Percentiles rank a stretch among this genome's conserved stretches.
Conservation (phyloP, 2,113 vertebrate species). For the Pelmatolapia mariae region DNA sequence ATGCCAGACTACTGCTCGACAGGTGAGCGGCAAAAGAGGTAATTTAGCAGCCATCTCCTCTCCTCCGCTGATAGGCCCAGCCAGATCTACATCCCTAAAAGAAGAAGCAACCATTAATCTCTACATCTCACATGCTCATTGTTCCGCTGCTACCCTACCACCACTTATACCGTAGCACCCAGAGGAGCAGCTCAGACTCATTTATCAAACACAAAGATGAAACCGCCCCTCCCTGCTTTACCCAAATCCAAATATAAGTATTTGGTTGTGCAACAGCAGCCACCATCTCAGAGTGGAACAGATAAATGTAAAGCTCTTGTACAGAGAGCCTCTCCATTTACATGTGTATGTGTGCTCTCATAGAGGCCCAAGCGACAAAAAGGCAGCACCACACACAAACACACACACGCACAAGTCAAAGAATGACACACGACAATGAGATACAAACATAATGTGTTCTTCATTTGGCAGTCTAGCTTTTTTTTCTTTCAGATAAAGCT, state of each 20-base stretch:
- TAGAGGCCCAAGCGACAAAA: background rate
- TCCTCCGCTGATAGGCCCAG: background rate
- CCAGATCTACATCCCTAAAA: background rate
- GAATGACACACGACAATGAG: background rate
- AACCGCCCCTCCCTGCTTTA: background rate
- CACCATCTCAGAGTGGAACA: slow-evolving; percentile 15
- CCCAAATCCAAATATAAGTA: slow-evolving; percentile 27
- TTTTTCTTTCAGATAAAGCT: background rate
- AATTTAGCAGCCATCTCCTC: slow-evolving; percentile 5
- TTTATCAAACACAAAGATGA: slow-evolving; percentile 58
- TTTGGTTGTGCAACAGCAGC: slow-evolving; percentile 1
- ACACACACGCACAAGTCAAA: background rate
- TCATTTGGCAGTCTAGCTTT: background rate
- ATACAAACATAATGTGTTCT: background rate
- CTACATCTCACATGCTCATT: slow-evolving; percentile 27
- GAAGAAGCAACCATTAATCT: slow-evolving; percentile 46
- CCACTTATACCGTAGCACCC: slow-evolving; percentile 11
- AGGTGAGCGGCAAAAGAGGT: slow-evolving; percentile 18
- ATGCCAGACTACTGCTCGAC: background rate
- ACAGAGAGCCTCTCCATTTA: background rate
- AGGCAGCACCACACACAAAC: background rate
- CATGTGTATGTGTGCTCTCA: background rate
- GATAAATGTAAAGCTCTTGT: slow-evolving; percentile 16
- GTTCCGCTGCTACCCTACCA: background rate
- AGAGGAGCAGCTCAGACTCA: slow-evolving; percentile 42